Percentiles rank a stretch among this genome's conserved stretches.
Conservation (phyloP, 2,888 invertebrate species). For the Hemithea aestivaria region DNA sequence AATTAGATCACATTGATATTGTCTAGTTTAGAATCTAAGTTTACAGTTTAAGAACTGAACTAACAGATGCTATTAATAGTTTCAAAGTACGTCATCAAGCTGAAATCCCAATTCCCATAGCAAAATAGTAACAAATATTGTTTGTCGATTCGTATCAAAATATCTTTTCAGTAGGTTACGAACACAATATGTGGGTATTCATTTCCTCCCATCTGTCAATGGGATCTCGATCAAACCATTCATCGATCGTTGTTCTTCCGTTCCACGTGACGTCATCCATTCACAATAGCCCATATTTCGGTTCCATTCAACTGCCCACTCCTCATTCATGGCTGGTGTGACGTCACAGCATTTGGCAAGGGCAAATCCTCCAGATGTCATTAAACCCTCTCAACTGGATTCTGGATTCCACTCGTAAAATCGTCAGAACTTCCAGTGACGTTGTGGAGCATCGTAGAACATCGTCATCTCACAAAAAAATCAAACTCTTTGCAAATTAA, state of each 20-base stretch:
- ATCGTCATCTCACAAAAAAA: too few species aligned
- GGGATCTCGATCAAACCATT: constrained; percentile 2
- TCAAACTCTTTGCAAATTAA: too few species aligned
- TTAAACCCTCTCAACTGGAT: constrained; percentile 9
- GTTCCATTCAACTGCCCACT: constrained; percentile 17
- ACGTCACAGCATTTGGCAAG: constrained; percentile 13
- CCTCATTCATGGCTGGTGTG: constrained; percentile 13
- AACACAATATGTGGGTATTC: constrained; percentile 5
- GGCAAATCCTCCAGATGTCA: constrained; percentile 13
- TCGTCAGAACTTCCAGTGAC: neutral
- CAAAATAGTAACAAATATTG: too few species aligned
- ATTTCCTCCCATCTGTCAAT: neutral
- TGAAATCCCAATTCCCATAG: too few species aligned
- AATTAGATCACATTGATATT: too few species aligned
- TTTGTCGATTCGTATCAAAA: too few species aligned
- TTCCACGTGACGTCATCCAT: constrained; percentile 11
- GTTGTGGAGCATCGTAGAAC: too few species aligned
- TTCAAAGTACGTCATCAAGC: too few species aligned
- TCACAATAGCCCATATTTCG: constrained; percentile 11
- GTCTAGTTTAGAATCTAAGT: too few species aligned
- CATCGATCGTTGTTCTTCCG: neutral
- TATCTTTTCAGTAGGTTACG: too few species aligned
- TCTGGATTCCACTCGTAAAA: constrained; percentile 10
- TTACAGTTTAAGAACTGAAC: too few species aligned
- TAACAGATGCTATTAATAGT: too few species aligned